Percentiles rank a stretch among this genome's conserved stretches.
These are phyloP conservation scores for Lucilia sericata DNA, from an alignment of 1,140 invertebrate genomes.

Conservation along the genomic window DNA sequence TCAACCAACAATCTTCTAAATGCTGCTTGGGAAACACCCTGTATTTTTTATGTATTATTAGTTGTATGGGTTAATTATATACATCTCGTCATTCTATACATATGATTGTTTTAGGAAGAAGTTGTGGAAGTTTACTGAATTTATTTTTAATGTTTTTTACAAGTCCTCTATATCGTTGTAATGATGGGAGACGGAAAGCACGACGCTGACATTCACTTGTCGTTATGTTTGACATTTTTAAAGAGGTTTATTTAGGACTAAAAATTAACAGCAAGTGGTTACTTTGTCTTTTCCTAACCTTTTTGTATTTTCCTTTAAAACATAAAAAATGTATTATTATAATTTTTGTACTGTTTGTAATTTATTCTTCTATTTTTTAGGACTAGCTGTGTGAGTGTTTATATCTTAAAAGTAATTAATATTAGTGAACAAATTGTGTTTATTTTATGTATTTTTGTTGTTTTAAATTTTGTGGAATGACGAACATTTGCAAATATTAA, in stretches of 20 bases:
- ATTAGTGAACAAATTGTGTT: too few relatives aligned
- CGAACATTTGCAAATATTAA: constrained; percentile 15
- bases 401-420: too few relatives aligned
- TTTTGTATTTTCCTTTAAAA: neutral
- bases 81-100: too few relatives aligned
- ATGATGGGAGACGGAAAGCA: neutral
- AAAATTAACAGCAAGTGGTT: constrained; percentile 35
- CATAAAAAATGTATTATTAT: neutral
- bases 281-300: neutral
- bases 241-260: constrained; percentile 31
- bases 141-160: constrained; percentile 8
- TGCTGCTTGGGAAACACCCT: too few relatives aligned
- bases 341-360: too few relatives aligned
- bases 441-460: neutral
- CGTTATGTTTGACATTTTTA: constrained; percentile 31
- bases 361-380: too few relatives aligned
- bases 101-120: neutral
- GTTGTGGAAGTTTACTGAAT: neutral
- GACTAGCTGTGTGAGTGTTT: too few relatives aligned
- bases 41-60: too few relatives aligned
- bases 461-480: neutral
- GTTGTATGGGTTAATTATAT: too few relatives aligned
- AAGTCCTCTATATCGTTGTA: too few relatives aligned
- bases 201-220: constrained; percentile 30
- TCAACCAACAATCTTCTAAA: too few relatives aligned